Evolutionary conservation across 2,113 vertebrate species (phyloP), one percentile per base, ranked within the genome.

Genomic region (Antigone vipio): DNA sequence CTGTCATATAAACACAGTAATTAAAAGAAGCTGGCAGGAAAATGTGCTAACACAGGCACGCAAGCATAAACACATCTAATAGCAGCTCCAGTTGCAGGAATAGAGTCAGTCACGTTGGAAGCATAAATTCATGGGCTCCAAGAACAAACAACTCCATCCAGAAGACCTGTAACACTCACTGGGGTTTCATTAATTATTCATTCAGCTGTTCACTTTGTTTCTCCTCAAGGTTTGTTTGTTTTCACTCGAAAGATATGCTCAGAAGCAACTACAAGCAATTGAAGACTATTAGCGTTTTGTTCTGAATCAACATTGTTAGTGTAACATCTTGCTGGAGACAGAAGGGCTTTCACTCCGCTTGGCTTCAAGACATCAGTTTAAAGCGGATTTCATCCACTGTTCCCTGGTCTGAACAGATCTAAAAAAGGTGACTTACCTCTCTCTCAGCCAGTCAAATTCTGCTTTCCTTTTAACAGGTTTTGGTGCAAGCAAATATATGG

Each of bases 181-280:
- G 91, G 58, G 55, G 24, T 84, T 44, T 67, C 62, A 96, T 98
- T 93, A 38, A 81, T 97, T 97, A 97, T 97, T 97, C 89, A 96
- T 95, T 97, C 73, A 81, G 62, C 93, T 97, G 83, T 71, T 97
- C 81, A 92, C 90, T 97, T 96, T 86, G 67, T 97, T 97, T 91
- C 91, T 96, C 73, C 96, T 96, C 81, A 45, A 94, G 88, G 87
- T 97, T 97, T 97, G 84, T 97, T 97, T 96, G 95, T 97, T 98
- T 97, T 96, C 95, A 96, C 95, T 97, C 95, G 95, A 95, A 96
- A 93, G 72, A 89, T 92, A 85, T 73, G 66, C 92, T 97, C 94
- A 89, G 74, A 95, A 95, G 93, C 92, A 90, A n/a, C 73, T 86
- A 55, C 82, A 95, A 96, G 94, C 85, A 96, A 91, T 35, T 94